phyloP scores from a whole-genome alignment of 2,888 invertebrate species.

The Tipula vernalis region DNA sequence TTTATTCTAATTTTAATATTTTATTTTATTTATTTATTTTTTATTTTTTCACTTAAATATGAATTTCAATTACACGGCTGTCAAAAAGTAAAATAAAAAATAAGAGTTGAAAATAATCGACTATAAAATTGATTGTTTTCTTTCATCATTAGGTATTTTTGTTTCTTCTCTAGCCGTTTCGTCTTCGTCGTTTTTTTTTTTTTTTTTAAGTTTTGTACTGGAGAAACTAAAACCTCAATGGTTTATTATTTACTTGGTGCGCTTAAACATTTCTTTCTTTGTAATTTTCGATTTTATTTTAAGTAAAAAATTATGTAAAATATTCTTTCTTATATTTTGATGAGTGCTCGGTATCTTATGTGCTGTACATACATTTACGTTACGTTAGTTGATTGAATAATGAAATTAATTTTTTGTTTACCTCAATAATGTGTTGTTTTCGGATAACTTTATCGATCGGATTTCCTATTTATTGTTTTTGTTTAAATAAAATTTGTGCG shows the following conservation, averaged over 20 bases:
- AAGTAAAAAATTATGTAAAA: not conserved
- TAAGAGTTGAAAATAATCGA: not conserved
- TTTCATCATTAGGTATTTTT: not conserved
- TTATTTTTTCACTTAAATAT: not conserved
- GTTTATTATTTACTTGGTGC: not conserved
- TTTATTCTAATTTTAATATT: not conserved
- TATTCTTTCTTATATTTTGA: not conserved
- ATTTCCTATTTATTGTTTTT: too few relatives aligned
- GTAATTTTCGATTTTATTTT: not conserved
- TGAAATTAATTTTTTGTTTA: not conserved
- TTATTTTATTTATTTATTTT: not conserved
- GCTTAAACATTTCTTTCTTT: not conserved
- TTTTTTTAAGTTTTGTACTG: not conserved
- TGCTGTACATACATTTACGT: too few relatives aligned
- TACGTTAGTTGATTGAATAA: not conserved
- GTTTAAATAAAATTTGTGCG: too few relatives aligned
- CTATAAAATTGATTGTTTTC: constrained; percentile 4
- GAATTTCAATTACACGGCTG: constrained; percentile 6
- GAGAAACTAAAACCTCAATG: not conserved
- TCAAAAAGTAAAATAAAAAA: not conserved
- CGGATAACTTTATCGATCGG: too few relatives aligned
- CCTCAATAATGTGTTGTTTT: not conserved
- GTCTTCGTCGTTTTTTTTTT: not conserved
- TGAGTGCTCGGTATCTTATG: not conserved
- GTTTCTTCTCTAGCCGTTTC: not conserved